These are phyloP conservation scores for Sinodicranocentrus sp. DNA, from an alignment of 2,888 invertebrate genomes.

Conservation along the genomic window DNA sequence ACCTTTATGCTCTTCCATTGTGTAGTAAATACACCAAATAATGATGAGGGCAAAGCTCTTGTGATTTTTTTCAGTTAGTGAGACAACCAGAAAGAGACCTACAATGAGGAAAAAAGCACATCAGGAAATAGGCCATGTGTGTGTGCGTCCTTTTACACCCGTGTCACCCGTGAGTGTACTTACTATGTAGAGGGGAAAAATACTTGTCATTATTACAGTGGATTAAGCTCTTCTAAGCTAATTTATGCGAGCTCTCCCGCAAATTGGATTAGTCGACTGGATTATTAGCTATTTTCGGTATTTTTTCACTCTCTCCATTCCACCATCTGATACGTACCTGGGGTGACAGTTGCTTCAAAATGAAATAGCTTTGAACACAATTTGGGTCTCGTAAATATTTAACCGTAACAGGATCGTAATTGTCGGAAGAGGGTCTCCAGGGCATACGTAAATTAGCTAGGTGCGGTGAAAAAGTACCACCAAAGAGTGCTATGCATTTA, in stretches of 20 bases:
- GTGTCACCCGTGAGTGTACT: too few species aligned
- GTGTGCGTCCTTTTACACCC: background rate
- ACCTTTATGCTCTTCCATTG: background rate
- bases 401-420: conserved; percentile 29
- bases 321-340: too few species aligned
- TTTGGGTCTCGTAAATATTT: background rate
- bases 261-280: conserved; percentile 65
- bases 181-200: too few species aligned
- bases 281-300: conserved; percentile 50
- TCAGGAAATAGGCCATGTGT: conserved; percentile 9
- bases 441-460: conserved; percentile 64
- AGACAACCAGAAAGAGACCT: background rate
- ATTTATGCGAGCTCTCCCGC: conserved; percentile 64
- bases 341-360: too few species aligned
- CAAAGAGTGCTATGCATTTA: background rate
- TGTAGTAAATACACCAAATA: conserved; percentile 10
- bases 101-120: conserved; percentile 13
- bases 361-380: too few species aligned
- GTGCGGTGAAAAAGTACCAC: conserved; percentile 38
- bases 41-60: conserved; percentile 15
- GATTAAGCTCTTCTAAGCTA: conserved; percentile 64
- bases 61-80: background rate
- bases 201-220: conserved; percentile 49
- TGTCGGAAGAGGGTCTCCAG: conserved; percentile 44
- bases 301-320: conserved; percentile 19